phyloP scores from a whole-genome alignment of 2,888 invertebrate species.

The Lochmaea crataegi region DNA sequence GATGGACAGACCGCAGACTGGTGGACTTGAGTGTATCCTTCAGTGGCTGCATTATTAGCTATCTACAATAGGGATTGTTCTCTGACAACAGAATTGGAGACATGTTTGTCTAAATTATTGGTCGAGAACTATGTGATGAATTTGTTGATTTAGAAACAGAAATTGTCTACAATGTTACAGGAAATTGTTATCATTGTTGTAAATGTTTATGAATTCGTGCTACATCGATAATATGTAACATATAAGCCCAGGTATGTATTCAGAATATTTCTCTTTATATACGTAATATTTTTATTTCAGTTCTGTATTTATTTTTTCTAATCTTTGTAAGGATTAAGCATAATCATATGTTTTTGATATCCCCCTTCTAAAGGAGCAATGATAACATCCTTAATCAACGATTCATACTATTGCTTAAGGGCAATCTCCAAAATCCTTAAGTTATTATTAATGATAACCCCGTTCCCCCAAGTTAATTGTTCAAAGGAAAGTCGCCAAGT shows the following conservation, averaged over 20 bases:
- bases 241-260: too few species aligned
- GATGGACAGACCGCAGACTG: conserved; percentile 49
- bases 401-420: conserved; percentile 6
- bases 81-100: conserved; percentile 29
- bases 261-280: too few species aligned
- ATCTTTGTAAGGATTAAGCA: not conserved
- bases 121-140: conserved; percentile 44
- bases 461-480: conserved; percentile 1
- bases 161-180: conserved; percentile 4
- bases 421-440: conserved; percentile 1
- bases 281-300: not conserved
- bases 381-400: conserved; percentile 7
- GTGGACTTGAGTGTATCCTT: conserved; percentile 36
- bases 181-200: conserved; percentile 4
- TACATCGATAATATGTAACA: too few species aligned
- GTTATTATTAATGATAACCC: conserved; percentile 33
- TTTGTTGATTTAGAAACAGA: conserved; percentile 25
- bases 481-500: conserved; percentile 28
- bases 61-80: conserved; percentile 43
- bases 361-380: not conserved
- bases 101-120: conserved; percentile 44
- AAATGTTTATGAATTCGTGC: not conserved
- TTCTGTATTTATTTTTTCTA: not conserved
- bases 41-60: conserved; percentile 48
- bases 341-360: not conserved